A percentile compares a stretch with the other conserved stretches of the same genome.
These are phyloP conservation scores for Brienomyrus brachyistius DNA, from an alignment of 2,113 vertebrate genomes.

Conservation along the genomic window DNA sequence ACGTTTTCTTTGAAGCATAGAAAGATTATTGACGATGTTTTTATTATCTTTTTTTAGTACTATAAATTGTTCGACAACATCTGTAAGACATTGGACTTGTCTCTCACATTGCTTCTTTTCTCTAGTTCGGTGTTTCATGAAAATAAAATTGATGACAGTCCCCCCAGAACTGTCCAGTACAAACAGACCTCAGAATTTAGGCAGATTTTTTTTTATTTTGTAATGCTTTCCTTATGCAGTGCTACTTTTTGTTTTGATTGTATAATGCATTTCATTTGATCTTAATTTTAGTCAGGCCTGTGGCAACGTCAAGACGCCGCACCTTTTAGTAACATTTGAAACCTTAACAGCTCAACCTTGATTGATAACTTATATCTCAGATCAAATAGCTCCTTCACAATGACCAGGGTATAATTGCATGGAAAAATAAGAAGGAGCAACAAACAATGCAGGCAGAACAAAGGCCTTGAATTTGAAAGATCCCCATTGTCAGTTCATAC, in stretches of 20 bases:
- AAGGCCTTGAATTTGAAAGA: constrained; percentile 10
- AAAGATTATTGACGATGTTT: neutral
- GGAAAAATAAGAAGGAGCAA: neutral
- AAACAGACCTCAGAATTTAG: neutral
- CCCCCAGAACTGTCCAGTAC: neutral
- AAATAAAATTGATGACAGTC: constrained; percentile 6
- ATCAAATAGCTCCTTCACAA: neutral
- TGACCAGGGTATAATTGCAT: neutral
- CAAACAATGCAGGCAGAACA: constrained; percentile 12
- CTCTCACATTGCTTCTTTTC: neutral
- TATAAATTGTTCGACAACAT: constrained; percentile 1
- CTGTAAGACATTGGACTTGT: constrained; percentile 5
- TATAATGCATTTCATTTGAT: neutral
- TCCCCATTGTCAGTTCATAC: constrained; percentile 13
- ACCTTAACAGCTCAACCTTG: neutral
- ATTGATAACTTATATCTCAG: neutral
- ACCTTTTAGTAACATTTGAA: neutral
- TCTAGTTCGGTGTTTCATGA: neutral
- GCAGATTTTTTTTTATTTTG: neutral
- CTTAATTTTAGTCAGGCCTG: neutral
- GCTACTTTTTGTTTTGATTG: neutral
- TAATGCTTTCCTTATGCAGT: neutral
- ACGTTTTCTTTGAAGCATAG: neutral
- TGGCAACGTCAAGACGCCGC: neutral
- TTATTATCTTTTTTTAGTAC: neutral